Percentiles rank a stretch among this genome's conserved stretches.
phyloP scores from a whole-genome alignment of 2,797 vertebrate species.

The Sphenodon punctatus region DNA sequence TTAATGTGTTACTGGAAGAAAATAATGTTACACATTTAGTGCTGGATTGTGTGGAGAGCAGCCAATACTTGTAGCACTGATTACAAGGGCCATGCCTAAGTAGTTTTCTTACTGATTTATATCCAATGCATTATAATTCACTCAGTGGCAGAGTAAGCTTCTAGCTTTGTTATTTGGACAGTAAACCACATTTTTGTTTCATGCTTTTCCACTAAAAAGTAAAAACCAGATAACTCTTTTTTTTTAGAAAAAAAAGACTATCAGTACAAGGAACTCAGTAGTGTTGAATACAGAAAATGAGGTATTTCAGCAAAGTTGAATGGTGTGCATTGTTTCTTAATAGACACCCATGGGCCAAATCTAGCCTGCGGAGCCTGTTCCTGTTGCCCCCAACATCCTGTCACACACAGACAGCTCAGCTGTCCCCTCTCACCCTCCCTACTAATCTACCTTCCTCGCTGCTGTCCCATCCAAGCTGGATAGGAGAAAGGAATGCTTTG shows the following conservation, averaged over 20 bases:
- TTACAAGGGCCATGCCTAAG: slow-evolving; percentile 68
- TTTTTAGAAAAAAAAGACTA: slow-evolving; percentile 26
- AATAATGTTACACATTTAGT: slow-evolving; percentile 63
- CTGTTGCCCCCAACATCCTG: no score
- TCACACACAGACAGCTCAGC: no score
- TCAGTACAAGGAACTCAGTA: slow-evolving; percentile 9
- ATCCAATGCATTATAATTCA: slow-evolving; percentile 64
- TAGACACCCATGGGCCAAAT: no score
- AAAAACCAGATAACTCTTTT: no score
- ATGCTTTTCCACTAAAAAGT: background rate
- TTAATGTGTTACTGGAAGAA: slow-evolving; percentile 78
- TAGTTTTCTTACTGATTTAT: slow-evolving; percentile 73
- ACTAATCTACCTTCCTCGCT: no score
- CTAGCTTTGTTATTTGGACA: slow-evolving; percentile 67
- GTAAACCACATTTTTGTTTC: slow-evolving; percentile 50
- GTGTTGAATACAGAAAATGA: background rate
- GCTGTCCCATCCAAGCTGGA: no score
- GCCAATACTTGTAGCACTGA: slow-evolving; percentile 68
- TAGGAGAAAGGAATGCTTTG: no score
- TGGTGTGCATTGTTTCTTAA: background rate
- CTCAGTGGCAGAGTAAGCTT: slow-evolving; percentile 52
- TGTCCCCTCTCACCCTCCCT: no score
- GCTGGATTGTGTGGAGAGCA: slow-evolving; percentile 59
- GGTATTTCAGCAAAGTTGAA: slow-evolving; percentile 19
- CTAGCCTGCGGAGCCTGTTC: no score